These are phyloP conservation scores for Trissolcus brochymenae DNA, from an alignment of 2,888 invertebrate species.

Conservation along the genomic window DNA sequence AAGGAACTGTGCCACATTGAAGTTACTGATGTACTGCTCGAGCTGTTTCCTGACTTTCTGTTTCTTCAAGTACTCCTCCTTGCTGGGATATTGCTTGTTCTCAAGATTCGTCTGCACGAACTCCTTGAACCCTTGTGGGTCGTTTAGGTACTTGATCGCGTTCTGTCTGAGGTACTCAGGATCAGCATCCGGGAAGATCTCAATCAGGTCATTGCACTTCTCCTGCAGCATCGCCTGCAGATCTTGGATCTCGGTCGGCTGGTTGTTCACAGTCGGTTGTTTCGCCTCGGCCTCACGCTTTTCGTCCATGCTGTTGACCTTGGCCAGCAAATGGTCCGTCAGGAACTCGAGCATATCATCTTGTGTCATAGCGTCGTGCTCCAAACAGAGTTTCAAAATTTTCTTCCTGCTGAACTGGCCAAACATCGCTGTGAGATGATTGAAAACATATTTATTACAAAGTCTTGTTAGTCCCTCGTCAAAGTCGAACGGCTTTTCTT, in stretches of 20 bases:
- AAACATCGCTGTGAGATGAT: slow-evolving; percentile 37
- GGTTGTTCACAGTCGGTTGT: no score
- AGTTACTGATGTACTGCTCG: slow-evolving; percentile 75
- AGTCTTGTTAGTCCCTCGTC: slow-evolving; percentile 15
- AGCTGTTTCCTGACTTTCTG: slow-evolving; percentile 70
- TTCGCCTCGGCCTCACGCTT: slow-evolving; percentile 2
- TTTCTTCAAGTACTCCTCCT: slow-evolving; percentile 60
- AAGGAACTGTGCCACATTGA: slow-evolving; percentile 75
- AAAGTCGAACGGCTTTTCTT: slow-evolving; percentile 14
- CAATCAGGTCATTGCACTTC: slow-evolving; percentile 59
- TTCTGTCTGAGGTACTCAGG: slow-evolving; percentile 63
- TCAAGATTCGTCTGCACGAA: slow-evolving; percentile 64
- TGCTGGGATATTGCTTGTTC: slow-evolving; percentile 63
- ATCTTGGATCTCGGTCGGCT: no score
- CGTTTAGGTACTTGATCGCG: slow-evolving; percentile 46
- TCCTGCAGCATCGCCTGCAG: slow-evolving; percentile 46
- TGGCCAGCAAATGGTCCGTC: slow-evolving; percentile 27
- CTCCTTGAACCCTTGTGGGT: slow-evolving; percentile 57
- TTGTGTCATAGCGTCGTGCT: slow-evolving; percentile 9
- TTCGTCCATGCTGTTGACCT: slow-evolving; percentile 5
- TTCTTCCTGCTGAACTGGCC: slow-evolving; percentile 29
- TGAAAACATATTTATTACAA: slow-evolving; percentile 16
- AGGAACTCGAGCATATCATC: slow-evolving; percentile 12
- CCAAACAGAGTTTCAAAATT: slow-evolving; percentile 26
- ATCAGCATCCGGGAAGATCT: slow-evolving; percentile 68